Evolutionary conservation across 2,113 vertebrate genomes (phyloP).

Genomic region (Myiozetetes cayanensis): DNA sequence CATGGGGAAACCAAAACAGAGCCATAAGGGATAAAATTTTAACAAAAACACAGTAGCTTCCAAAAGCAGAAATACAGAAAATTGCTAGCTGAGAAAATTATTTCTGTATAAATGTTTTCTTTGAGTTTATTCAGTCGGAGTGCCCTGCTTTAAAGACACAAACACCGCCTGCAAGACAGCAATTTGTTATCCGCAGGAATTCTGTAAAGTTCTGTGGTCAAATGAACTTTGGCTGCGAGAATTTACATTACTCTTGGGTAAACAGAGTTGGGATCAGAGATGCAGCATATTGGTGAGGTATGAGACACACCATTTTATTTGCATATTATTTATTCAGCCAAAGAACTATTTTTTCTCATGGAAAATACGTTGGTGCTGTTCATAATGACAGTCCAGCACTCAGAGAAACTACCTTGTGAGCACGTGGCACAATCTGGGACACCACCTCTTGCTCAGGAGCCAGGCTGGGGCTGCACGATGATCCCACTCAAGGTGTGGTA

Average conservation of each 20-base stretch:
- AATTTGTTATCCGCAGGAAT: slow-evolving; percentile 63
- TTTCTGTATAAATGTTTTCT: slow-evolving; percentile 67
- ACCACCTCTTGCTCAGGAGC: neutral
- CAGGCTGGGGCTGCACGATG: neutral
- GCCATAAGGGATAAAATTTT: slow-evolving; percentile 49
- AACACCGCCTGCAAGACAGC: slow-evolving; percentile 51
- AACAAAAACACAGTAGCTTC: slow-evolving; percentile 66
- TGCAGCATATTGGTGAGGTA: neutral
- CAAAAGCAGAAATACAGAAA: slow-evolving; percentile 61
- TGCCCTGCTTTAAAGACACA: slow-evolving; percentile 60
- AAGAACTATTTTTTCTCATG: neutral
- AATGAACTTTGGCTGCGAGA: slow-evolving; percentile 36
- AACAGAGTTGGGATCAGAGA: neutral
- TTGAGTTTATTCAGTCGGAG: slow-evolving; percentile 41
- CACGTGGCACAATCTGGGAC: neutral
- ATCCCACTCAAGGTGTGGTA: neutral
- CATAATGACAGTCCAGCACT: neutral
- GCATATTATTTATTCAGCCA: slow-evolving; percentile 36
- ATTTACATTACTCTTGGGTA: slow-evolving; percentile 57
- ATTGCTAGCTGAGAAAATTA: slow-evolving; percentile 66
- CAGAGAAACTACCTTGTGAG: neutral
- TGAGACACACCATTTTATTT: slow-evolving; percentile 14
- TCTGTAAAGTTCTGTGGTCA: slow-evolving; percentile 47
- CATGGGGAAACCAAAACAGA: slow-evolving; percentile 18
- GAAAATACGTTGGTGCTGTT: neutral